Evolutionary conservation across 2,113 vertebrate species (phyloP), one percentile per base, ranked within the genome.

Genomic region (Eclectus roratus): DNA sequence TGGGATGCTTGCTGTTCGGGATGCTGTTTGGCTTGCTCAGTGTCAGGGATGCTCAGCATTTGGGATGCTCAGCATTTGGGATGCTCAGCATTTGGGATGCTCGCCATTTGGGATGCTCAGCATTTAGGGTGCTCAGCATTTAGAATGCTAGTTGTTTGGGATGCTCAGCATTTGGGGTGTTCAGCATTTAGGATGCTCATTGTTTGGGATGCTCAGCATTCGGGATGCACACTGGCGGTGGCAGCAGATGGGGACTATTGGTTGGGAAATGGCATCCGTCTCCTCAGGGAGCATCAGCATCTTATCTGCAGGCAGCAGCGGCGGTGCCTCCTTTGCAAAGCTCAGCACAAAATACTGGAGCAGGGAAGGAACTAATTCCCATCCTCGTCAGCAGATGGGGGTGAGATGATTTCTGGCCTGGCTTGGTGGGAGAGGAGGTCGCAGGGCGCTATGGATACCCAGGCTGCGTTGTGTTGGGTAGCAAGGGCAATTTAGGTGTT

Each of bases 151-250:
- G 16, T 23, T 9, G 10, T 27, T 39, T 11, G 14, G 69, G 49
- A 52, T 39, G 19, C 21, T 18, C 9, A 4, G 5, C 4, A 2
- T 49, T 28, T 20, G 24, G n/a, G 43, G 44, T 46, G 43, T 11
- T 16, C 12, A 6, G 8, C 5, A 4, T 37, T 58, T 16, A 11
- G 16, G 70, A 44, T 50, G 23, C 37, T 33, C 12, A 0, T 5
- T 1, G 2, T 63, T 28, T 2, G 2, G 46, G 50, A 18, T 53
- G 44, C 43, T 19, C 52, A 20, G n/a, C 25, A 14, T 35, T 44
- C 7, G 28, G 61, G 80, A 24, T 49, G 52, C 3, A 1, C 17
- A 2, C 0, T 1, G 74, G 73, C 14, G 3, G 9, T 20, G 13
- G 74, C 20, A 31, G 76, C 80, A 56, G 87, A 46, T 25, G 52